These are phyloP conservation scores for Amphiprion ocellaris DNA, from an alignment of 2,113 vertebrate genomes.

Conservation along the genomic window DNA sequence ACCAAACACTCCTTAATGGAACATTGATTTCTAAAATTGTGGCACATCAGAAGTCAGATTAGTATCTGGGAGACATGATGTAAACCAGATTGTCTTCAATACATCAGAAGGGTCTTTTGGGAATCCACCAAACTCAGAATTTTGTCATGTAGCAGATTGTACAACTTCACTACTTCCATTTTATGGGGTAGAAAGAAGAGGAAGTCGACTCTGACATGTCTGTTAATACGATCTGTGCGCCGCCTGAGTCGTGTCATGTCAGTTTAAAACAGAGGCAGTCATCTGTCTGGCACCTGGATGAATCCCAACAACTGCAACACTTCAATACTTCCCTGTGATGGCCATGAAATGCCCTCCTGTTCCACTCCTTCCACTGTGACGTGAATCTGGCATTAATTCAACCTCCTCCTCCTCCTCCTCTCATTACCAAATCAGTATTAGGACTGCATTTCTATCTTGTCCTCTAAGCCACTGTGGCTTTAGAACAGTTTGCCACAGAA, in stretches of 20 bases:
- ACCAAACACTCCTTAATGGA: neutral
- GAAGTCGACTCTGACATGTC: neutral
- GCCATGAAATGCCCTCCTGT: constrained; percentile 35
- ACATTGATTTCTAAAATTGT: neutral
- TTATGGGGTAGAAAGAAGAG: neutral
- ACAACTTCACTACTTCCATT: neutral
- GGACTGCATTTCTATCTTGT: constrained; percentile 41
- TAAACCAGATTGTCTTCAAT: neutral
- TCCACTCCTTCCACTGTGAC: constrained; percentile 26
- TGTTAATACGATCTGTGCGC: constrained; percentile 2
- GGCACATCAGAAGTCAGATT: too few relatives aligned
- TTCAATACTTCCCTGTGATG: constrained; percentile 28
- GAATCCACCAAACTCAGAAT: too few relatives aligned
- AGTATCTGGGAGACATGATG: too few relatives aligned
- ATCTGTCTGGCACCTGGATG: constrained; percentile 31
- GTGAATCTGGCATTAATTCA: constrained; percentile 32
- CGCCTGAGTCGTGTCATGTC: constrained; percentile 12
- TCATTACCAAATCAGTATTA: constrained; percentile 33
- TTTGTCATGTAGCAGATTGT: neutral
- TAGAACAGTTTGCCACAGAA: constrained; percentile 58
- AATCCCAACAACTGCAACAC: constrained; percentile 28
- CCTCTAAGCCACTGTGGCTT: constrained; percentile 49
- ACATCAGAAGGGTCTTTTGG: too few relatives aligned
- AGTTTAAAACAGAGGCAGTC: constrained; percentile 33
- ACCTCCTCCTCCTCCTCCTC: constrained; percentile 5